These are phyloP conservation scores for Xyliphius kryptos DNA, from an alignment of 2,113 vertebrate genomes.

Conservation along the genomic window DNA sequence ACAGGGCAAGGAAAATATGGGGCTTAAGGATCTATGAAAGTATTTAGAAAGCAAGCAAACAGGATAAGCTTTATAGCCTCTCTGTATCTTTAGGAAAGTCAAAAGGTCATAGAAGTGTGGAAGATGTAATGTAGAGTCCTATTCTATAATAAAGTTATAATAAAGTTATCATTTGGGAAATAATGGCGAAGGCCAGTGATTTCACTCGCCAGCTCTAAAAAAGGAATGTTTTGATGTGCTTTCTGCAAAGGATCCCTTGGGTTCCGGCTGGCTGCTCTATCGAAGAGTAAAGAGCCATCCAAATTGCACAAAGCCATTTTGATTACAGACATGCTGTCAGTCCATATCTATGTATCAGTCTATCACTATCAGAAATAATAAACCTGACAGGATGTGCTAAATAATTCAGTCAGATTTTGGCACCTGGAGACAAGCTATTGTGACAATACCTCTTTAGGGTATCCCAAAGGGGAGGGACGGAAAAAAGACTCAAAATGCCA, in stretches of 20 bases:
- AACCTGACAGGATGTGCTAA: conserved; percentile 42
- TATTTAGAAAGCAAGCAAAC: no score
- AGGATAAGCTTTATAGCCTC: no score
- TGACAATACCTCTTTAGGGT: conserved; percentile 41
- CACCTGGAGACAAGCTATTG: conserved; percentile 37
- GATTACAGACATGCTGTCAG: conserved; percentile 45
- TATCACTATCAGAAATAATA: conserved; percentile 38
- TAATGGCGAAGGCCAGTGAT: conserved; percentile 52
- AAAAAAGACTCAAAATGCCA: conserved; percentile 28
- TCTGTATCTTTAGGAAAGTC: no score
- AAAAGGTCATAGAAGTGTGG: no score
- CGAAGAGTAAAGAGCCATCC: conserved; percentile 38
- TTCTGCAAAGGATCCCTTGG: conserved; percentile 51
- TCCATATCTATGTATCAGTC: conserved; percentile 39
- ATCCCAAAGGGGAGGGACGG: conserved; percentile 27
- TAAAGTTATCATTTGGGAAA: conserved; percentile 58
- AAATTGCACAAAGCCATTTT: conserved; percentile 53
- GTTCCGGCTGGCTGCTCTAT: conserved; percentile 35
- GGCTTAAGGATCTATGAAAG: no score
- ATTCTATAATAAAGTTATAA: conserved; percentile 64
- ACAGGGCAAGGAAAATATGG: no score
- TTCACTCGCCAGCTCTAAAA: conserved; percentile 55
- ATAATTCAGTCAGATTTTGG: conserved; percentile 42
- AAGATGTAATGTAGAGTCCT: no score
- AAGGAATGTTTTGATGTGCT: conserved; percentile 57